phyloP scores from a whole-genome alignment of 2,888 invertebrate genomes.

The Myathropa florea region DNA sequence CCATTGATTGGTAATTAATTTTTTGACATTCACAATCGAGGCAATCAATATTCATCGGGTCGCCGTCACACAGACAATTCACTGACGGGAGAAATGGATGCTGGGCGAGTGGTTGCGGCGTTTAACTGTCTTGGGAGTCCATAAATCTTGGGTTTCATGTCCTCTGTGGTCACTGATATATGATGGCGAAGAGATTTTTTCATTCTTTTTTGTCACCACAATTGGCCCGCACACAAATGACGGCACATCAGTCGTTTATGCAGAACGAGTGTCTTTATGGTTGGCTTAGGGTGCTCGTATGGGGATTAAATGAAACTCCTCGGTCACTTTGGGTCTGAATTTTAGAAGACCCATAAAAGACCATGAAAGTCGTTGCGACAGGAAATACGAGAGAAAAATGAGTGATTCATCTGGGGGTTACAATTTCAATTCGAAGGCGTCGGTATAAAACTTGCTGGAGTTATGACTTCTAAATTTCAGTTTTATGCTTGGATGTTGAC shows the following conservation, averaged over 20 bases:
- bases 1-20: conserved; percentile 70
- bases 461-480: no score
- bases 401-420: no score
- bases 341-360: neutral
- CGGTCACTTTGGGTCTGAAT: neutral
- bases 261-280: neutral
- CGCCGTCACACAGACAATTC: neutral
- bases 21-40: conserved; percentile 59
- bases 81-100: neutral
- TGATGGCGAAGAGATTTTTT: neutral
- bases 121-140: neutral
- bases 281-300: neutral
- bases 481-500: no score
- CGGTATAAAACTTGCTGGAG: no score
- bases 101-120: neutral
- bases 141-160: neutral
- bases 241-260: neutral
- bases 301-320: no score
- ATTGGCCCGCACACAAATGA: neutral
- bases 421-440: no score
- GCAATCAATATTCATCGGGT: conserved; percentile 63
- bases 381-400: no score
- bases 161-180: neutral
- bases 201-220: neutral
- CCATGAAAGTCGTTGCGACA: no score